Base-by-base conservation (phyloP, 2,797 vertebrate genomes). In the Cygnus olor region DNA sequence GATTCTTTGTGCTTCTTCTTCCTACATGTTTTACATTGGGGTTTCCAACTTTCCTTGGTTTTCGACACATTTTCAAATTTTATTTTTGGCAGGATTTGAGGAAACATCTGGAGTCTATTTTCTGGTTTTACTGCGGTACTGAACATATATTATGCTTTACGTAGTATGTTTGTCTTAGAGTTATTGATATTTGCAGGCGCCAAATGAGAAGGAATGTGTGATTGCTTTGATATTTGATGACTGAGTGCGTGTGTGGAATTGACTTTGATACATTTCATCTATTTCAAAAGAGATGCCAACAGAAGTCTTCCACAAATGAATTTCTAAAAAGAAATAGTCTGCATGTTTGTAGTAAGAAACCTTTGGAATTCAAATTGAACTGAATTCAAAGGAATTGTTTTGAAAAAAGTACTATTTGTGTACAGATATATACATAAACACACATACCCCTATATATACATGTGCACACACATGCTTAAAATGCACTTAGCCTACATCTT, bases 21-120 rank as follows among this genome's bases (percentile, higher is more conserved):
- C 20, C 34, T 88, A 7, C 22, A 24, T 42, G 36, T 73, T 80
- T 87, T 64, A 72, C 47, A 21, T 28, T 34, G 70, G 49, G 68
- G 53, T 64, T 89, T 91, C 64, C 69, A 89, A 57, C 68, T 81
- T 91, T 71, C 40, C 88, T 93, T 64, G 78, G 22, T 85, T 95
- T 94, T 91, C 88, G 80, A 51, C 12, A 49, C 49, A 94, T 94
- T 40, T 94, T 89, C 71, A 92, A 53, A 89, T 90, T 90, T 78
- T 1, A 0, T 16, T 93, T 95, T 90, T 96, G 94, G 88, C 90
- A 95, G 64, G 70, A 69, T 93, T 79, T 74, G 54, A 94, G 88
- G 93, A 91, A 92, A 95, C 93, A 96, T 96, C 96, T 95, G 94
- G 93, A 93, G 72, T 80, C 74, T 95, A 70, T 95, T 95, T 96